Evolutionary conservation across 2,113 vertebrate genomes (phyloP).

Genomic region (Cricetomys ansorgei): DNA sequence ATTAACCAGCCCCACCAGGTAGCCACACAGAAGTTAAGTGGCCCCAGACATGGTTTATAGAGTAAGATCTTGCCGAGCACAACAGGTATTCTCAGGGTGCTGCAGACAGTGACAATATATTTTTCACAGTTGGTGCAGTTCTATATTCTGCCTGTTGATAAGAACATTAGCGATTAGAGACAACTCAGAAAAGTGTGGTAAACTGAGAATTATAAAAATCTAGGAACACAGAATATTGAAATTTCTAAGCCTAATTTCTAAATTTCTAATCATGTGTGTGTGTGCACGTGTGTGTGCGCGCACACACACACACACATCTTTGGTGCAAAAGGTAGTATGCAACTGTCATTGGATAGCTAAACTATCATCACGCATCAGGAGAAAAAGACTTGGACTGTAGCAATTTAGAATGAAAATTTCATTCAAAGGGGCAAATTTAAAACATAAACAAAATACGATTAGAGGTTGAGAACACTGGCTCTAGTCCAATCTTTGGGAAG

Average conservation of each 20-base stretch:
- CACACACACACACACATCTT: not conserved
- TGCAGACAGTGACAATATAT: rapidly evolving
- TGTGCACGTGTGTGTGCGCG: no score
- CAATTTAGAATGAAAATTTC: not conserved
- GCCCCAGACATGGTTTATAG: not conserved
- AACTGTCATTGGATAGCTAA: not conserved
- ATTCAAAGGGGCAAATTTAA: not conserved
- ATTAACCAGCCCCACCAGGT: not conserved
- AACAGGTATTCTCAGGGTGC: not conserved
- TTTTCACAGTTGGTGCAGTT: rapidly evolving
- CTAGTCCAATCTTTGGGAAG: not conserved
- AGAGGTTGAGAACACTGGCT: no score
- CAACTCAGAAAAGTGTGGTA: no score
- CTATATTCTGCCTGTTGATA: no score
- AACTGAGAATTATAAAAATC: not conserved
- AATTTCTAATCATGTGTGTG: no score
- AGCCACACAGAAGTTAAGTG: not conserved
- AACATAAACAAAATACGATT: not conserved
- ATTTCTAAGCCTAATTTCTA: not conserved
- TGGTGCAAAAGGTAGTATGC: not conserved
- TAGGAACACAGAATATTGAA: not conserved
- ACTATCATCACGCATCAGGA: not conserved
- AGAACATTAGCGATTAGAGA: not conserved
- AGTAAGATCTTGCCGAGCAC: rapidly evolving
- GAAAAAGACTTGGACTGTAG: not conserved